Conservation (phyloP, 92 coral and sea anemone species). For the Porites divaricata region DNA sequence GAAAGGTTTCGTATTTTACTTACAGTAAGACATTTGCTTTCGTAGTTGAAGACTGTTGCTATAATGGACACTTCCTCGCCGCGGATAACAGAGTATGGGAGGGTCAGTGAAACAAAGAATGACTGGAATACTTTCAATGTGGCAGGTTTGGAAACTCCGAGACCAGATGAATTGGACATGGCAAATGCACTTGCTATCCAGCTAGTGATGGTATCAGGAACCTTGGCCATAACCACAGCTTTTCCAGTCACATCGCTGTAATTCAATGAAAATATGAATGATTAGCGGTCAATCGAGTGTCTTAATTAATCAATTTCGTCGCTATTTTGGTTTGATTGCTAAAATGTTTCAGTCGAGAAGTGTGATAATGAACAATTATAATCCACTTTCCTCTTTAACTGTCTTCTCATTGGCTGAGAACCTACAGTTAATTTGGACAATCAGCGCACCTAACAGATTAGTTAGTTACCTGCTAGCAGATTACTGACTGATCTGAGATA, state of each 20-base stretch:
- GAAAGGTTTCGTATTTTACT: conserved; percentile 16
- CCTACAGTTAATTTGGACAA: no score
- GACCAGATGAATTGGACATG: conserved; percentile 80
- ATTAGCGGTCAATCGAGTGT: neutral
- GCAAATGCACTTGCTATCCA: conserved; percentile 97
- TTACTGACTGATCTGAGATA: no score
- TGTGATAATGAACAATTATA: no score
- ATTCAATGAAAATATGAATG: neutral
- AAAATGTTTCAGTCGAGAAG: no score
- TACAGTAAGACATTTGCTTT: conserved; percentile 87
- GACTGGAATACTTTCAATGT: conserved; percentile 82
- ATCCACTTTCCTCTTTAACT: no score
- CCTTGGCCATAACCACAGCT: conserved; percentile 70
- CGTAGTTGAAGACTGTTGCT: conserved; percentile 89
- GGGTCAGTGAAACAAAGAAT: conserved; percentile 89
- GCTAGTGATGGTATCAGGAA: conserved; percentile 94
- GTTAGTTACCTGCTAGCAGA: no score
- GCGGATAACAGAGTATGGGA: conserved; percentile 95
- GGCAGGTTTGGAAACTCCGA: conserved; percentile 82
- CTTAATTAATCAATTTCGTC: no score
- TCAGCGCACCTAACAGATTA: no score
- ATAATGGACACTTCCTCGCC: conserved; percentile 91
- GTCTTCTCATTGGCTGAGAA: no score
- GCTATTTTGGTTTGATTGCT: no score
- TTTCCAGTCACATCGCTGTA: conserved; percentile 68